These are phyloP conservation scores for Speoplatyrhinus poulsoni DNA, from an alignment of 2,113 vertebrate species.

Conservation along the genomic window DNA sequence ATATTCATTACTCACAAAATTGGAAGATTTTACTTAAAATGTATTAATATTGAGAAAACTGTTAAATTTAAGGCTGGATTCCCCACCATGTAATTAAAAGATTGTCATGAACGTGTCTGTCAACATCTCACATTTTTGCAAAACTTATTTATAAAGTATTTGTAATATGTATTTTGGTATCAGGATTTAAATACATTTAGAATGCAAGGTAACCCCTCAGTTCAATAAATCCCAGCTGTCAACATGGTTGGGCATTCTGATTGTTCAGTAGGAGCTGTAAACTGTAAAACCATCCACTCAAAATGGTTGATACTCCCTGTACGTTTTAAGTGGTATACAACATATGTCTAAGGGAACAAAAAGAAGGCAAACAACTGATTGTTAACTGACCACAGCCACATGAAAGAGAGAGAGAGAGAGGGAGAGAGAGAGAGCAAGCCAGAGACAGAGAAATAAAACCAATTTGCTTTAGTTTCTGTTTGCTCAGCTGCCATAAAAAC, in stretches of 20 bases:
- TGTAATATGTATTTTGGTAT: too few species aligned
- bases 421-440: not conserved
- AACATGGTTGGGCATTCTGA: not conserved
- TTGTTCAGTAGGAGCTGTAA: not conserved
- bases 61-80: too few species aligned
- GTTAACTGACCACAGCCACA: not conserved
- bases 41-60: too few species aligned
- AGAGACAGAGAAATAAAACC: conserved; percentile 27
- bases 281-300: not conserved
- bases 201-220: too few species aligned
- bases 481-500: conserved; percentile 52
- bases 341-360: not conserved
- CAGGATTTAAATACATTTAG: too few species aligned
- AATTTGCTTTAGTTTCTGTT: conserved; percentile 55
- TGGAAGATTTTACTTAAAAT: too few species aligned
- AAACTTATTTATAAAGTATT: too few species aligned
- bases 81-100: too few species aligned
- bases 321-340: not conserved
- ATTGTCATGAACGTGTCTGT: too few species aligned
- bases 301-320: not conserved
- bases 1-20: too few species aligned
- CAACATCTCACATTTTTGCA: too few species aligned
- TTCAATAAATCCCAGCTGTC: too few species aligned
- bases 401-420: conserved; percentile 1
- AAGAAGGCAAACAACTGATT: not conserved